Conservation (phyloP, 2,113 vertebrate species). For the Pedetes capensis region DNA sequence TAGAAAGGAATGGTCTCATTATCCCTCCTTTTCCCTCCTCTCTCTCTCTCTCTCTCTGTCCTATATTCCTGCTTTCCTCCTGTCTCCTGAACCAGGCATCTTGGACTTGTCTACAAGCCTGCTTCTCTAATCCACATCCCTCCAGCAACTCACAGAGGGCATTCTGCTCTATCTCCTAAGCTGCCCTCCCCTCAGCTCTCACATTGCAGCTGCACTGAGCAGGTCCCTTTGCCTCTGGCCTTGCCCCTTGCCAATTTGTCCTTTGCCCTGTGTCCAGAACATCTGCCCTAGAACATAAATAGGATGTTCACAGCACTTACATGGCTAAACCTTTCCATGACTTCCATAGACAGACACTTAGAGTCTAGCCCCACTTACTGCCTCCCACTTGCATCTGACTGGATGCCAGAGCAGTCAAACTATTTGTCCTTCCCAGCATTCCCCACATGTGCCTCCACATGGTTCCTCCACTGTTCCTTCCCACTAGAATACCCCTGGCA, state of each 20-base stretch:
- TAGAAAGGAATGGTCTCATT: not conserved
- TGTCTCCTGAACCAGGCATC: not conserved
- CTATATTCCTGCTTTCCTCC: not conserved
- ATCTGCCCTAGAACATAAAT: not conserved
- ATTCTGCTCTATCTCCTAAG: not conserved
- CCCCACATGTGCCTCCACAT: not conserved
- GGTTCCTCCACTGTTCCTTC: too few species aligned
- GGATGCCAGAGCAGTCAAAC: not conserved
- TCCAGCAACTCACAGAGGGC: not conserved
- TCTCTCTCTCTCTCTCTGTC: not conserved
- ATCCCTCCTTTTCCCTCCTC: accelerated
- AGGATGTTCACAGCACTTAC: not conserved
- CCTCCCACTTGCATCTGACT: not conserved
- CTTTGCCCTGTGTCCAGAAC: not conserved
- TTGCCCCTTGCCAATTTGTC: not conserved
- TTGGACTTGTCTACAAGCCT: not conserved
- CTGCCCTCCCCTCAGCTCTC: too few species aligned
- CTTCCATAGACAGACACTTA: not conserved
- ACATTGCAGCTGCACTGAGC: too few species aligned
- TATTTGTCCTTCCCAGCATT: not conserved
- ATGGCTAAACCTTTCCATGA: not conserved
- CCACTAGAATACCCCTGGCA: not conserved
- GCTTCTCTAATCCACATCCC: not conserved
- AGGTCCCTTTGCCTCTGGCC: not conserved
- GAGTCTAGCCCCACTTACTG: too few species aligned